These are phyloP conservation scores for Pelmatolapia mariae DNA, from an alignment of 2,113 vertebrate genomes.

Conservation along the genomic window DNA sequence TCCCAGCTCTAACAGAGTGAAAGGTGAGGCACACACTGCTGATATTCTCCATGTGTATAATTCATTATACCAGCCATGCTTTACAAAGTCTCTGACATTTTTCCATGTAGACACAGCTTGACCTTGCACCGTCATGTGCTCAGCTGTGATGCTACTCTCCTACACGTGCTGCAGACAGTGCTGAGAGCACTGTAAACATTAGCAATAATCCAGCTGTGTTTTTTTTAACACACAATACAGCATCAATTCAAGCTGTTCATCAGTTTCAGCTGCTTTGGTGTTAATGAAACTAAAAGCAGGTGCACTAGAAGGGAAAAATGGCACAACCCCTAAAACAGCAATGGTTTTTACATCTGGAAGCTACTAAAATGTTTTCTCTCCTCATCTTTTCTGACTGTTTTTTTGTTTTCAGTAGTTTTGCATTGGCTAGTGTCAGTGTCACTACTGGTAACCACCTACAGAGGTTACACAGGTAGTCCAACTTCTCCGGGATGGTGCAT, in stretches of 20 bases:
- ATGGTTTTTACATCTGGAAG: neutral
- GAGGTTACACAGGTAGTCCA: neutral
- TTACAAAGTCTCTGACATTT: neutral
- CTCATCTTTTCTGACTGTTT: neutral
- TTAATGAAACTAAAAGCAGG: neutral
- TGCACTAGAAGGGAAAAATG: rapidly evolving
- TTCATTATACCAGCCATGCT: neutral
- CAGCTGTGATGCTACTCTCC: neutral
- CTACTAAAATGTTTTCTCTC: neutral
- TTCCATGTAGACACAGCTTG: neutral
- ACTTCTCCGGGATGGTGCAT: neutral
- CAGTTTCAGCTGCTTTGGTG: neutral
- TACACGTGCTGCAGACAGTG: neutral
- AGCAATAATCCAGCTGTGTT: neutral
- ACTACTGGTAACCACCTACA: neutral
- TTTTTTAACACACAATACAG: neutral
- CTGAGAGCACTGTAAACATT: neutral
- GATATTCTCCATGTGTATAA: neutral
- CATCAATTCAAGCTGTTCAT: neutral
- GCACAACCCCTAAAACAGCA: neutral
- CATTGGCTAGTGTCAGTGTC: neutral
- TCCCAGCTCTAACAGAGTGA: neutral
- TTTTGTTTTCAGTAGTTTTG: neutral
- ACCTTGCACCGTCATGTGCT: neutral
- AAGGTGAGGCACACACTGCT: neutral